Evolutionary conservation across 2,888 invertebrate species (phyloP).

Genomic region (Priocnemis perturbator): DNA sequence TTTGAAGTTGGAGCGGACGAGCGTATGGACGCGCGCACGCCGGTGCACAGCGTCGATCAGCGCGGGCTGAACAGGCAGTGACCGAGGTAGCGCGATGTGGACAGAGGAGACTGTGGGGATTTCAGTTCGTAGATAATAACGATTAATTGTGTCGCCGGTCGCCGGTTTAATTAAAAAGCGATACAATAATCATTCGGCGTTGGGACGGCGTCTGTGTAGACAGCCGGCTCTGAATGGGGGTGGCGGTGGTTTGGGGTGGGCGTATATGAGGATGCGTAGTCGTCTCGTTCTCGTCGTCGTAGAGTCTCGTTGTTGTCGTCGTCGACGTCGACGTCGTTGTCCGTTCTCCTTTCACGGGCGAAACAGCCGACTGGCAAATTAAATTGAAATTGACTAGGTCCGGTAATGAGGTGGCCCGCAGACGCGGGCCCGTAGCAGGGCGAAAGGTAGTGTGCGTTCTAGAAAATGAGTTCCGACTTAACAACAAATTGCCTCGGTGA

Average conservation of each 20-base stretch:
- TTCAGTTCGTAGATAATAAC: constrained; percentile 52
- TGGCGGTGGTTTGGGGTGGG: neutral
- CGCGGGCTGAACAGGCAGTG: neutral
- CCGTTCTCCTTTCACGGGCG: constrained; percentile 31
- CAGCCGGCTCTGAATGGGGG: neutral
- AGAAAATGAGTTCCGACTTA: constrained; percentile 66
- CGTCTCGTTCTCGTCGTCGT: neutral
- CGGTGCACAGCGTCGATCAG: neutral
- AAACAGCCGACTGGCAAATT: constrained; percentile 55
- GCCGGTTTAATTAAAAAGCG: constrained; percentile 52
- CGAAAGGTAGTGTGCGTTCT: constrained; percentile 39
- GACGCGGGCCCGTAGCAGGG: constrained; percentile 32
- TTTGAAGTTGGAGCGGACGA: constrained; percentile 22
- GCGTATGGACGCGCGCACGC: neutral
- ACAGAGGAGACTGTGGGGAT: constrained; percentile 23
- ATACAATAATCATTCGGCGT: constrained; percentile 25
- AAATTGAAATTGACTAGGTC: constrained; percentile 65
- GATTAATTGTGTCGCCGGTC: constrained; percentile 49
- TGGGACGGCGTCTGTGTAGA: neutral
- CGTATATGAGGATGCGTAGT: constrained; percentile 35
- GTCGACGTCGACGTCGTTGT: constrained; percentile 13
- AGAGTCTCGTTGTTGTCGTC: neutral
- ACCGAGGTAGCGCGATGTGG: constrained; percentile 2
- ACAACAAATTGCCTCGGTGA: constrained; percentile 64
- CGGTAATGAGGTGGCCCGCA: constrained; percentile 62